A percentile compares a stretch with the other conserved stretches of the same genome.
Evolutionary conservation across 2,113 vertebrate species (phyloP).

Genomic region (Empidonax traillii): DNA sequence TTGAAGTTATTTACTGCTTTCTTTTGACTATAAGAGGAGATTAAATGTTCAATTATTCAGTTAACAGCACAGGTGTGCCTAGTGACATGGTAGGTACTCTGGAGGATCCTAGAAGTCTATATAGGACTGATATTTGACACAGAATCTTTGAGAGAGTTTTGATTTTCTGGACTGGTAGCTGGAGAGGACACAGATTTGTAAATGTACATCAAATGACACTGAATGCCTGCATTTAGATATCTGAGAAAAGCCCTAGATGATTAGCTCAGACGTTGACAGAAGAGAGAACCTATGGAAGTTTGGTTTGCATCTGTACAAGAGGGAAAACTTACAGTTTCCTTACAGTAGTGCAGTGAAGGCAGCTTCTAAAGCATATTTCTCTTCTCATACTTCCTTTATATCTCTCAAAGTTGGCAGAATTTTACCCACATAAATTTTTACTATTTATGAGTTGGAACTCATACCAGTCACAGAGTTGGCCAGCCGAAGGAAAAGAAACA

Average conservation of each 20-base stretch:
- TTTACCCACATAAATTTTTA: background rate
- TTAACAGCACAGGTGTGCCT: background rate
- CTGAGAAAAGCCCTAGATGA: background rate
- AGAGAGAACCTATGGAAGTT: background rate
- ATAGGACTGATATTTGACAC: background rate
- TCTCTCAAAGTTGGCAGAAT: background rate
- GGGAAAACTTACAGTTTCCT: background rate
- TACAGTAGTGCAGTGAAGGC: background rate
- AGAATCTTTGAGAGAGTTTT: background rate
- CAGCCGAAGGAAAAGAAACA: background rate
- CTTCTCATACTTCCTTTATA: background rate
- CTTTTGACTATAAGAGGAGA: background rate
- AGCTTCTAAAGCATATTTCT: background rate
- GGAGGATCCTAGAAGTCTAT: background rate
- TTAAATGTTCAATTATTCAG: background rate
- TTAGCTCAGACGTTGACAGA: background rate
- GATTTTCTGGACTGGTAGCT: background rate
- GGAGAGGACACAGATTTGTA: background rate
- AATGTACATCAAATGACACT: background rate
- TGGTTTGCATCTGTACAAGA: background rate
- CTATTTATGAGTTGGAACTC: background rate
- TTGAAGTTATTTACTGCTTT: background rate
- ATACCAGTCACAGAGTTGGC: background rate
- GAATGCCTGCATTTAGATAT: background rate
- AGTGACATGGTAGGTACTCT: background rate